Evolutionary conservation across 2,888 invertebrate genomes (phyloP).

Genomic region (Polylopha cassiicola): DNA sequence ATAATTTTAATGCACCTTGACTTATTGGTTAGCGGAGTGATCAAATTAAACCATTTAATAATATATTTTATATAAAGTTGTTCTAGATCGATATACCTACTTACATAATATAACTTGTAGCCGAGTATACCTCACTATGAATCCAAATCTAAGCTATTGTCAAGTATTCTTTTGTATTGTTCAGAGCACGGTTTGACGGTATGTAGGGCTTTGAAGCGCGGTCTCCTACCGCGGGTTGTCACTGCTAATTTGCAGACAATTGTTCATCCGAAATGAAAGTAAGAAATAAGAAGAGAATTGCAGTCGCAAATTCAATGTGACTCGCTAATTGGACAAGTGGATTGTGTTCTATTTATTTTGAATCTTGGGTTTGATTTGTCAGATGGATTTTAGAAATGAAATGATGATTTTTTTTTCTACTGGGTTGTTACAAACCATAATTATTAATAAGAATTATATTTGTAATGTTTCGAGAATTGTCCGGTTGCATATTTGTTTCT

Average conservation of each 20-base stretch:
- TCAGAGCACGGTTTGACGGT: constrained; percentile 28
- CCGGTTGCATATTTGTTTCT: too few species aligned
- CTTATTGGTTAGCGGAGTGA: too few species aligned
- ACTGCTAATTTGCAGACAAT: constrained; percentile 72
- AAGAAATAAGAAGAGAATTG: constrained; percentile 63
- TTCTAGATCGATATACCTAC: too few species aligned
- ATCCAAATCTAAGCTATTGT: neutral
- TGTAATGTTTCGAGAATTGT: too few species aligned
- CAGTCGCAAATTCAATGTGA: constrained; percentile 54
- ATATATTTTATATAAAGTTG: too few species aligned
- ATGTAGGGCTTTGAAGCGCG: constrained; percentile 40
- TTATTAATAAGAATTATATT: too few species aligned
- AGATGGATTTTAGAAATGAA: too few species aligned
- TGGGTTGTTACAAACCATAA: too few species aligned
- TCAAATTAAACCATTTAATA: too few species aligned
- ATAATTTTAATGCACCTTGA: too few species aligned
- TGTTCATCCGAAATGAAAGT: constrained; percentile 65
- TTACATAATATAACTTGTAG: too few species aligned
- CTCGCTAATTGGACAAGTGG: constrained; percentile 59
- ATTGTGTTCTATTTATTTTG: constrained; percentile 39
- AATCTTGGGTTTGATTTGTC: neutral
- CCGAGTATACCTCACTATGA: neutral
- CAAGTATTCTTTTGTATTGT: neutral
- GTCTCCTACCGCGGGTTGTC: constrained; percentile 56
- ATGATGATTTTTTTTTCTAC: too few species aligned